A percentile compares a stretch with the other conserved stretches of the same genome.
These are phyloP conservation scores for Oxygymnocypris stewartii DNA, from an alignment of 2,113 vertebrate species.

Conservation along the genomic window DNA sequence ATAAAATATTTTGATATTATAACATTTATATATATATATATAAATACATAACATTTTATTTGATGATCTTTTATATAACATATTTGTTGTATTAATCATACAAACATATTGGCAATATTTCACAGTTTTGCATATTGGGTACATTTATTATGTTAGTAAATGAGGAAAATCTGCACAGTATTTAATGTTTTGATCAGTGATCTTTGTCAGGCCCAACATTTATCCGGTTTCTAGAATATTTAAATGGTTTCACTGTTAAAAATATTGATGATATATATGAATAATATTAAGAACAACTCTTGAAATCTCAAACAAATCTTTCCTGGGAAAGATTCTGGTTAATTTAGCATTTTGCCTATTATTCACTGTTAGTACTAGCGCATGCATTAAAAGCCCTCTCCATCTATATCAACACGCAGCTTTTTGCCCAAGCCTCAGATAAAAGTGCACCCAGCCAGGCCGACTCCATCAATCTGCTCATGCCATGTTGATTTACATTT, in stretches of 20 bases:
- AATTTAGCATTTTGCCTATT: conserved; percentile 59
- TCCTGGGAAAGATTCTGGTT: neutral
- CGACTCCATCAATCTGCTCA: conserved; percentile 72
- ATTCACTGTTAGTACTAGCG: conserved; percentile 17
- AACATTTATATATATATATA: no score
- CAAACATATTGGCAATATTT: neutral
- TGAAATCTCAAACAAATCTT: neutral
- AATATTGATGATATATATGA: neutral
- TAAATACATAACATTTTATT: no score
- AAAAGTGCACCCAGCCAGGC: conserved; percentile 63
- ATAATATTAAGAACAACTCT: neutral
- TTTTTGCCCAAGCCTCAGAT: conserved; percentile 61
- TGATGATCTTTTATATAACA: no score
- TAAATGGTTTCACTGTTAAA: neutral
- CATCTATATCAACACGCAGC: conserved; percentile 50
- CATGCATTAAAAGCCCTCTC: conserved; percentile 33
- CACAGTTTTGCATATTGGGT: neutral
- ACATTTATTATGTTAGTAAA: no score
- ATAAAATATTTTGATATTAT: no score
- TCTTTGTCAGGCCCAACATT: no score
- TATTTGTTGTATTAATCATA: no score
- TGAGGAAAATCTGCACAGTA: no score
- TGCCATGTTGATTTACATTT: conserved; percentile 74
- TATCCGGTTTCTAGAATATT: neutral
- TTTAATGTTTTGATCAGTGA: no score